Evolutionary conservation across 2,113 vertebrate genomes (phyloP).

Genomic region (Pongo abelii): DNA sequence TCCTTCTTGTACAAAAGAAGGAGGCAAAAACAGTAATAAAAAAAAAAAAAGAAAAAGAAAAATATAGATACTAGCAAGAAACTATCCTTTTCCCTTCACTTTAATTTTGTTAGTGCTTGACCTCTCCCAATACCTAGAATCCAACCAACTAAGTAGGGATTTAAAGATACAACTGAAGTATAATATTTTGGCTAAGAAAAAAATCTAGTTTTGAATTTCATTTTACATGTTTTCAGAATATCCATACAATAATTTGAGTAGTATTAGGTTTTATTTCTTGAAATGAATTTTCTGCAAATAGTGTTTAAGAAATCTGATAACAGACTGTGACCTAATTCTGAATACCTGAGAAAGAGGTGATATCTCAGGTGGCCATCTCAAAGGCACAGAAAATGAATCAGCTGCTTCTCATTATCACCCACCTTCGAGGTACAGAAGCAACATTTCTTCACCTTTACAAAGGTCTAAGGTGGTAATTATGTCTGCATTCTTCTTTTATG

Average conservation of each 20-base stretch:
- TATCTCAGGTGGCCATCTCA: conserved; percentile 35
- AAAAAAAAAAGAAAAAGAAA: background rate
- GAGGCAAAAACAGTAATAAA: background rate
- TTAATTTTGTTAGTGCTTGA: background rate
- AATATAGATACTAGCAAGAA: background rate
- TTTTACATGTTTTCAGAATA: background rate
- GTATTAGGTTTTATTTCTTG: background rate
- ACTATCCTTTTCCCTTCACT: background rate
- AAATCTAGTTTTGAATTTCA: conserved; percentile 19
- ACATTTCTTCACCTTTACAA: conserved; percentile 48
- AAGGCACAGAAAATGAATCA: conserved; percentile 63
- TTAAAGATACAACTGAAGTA: background rate
- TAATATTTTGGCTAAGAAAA: background rate
- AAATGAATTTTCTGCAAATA: conserved; percentile 50
- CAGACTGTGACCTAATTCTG: conserved; percentile 63
- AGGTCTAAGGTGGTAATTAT: conserved; percentile 38
- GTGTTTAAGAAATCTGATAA: conserved; percentile 60
- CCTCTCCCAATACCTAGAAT: background rate
- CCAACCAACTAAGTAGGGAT: background rate
- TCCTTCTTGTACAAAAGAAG: background rate
- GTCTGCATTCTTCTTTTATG: conserved; percentile 1
- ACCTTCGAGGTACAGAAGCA: conserved; percentile 9
- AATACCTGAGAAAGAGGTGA: conserved; percentile 52
- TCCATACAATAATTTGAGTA: background rate
- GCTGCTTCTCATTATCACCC: conserved; percentile 65